phyloP scores from a whole-genome alignment of 2,888 invertebrate species.

The Herminia tarsipennalis region DNA sequence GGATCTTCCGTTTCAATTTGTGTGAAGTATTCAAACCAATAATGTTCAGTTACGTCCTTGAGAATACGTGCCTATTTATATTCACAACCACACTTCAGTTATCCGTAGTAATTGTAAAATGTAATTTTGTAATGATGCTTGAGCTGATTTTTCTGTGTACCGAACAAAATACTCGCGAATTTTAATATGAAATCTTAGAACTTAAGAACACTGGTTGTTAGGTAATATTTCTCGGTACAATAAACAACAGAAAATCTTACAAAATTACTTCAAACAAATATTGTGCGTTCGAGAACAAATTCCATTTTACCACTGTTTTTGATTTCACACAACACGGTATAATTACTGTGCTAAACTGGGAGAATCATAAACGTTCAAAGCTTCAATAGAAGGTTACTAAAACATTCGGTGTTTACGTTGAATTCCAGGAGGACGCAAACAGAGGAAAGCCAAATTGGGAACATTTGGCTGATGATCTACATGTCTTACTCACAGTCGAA shows the following conservation, averaged over 20 bases:
- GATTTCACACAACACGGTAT: conserved; percentile 26
- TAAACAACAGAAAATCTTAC: neutral
- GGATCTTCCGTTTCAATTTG: conserved; percentile 37
- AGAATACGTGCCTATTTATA: conserved; percentile 43
- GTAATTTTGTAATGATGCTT: conserved; percentile 31
- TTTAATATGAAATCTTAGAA: neutral
- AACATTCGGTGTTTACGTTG: conserved; percentile 15
- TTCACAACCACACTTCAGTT: conserved; percentile 40
- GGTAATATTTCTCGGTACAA: conserved; percentile 1
- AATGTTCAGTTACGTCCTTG: conserved; percentile 44
- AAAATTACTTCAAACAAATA: conserved; percentile 3
- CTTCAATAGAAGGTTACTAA: conserved; percentile 16
- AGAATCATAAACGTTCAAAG: conserved; percentile 17
- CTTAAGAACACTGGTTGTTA: neutral
- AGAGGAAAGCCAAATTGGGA: conserved; percentile 99
- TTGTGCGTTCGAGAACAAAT: conserved; percentile 8
- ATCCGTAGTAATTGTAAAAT: conserved; percentile 32
- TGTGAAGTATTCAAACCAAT: conserved; percentile 42
- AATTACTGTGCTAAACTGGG: conserved; percentile 29
- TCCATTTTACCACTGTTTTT: conserved; percentile 29
- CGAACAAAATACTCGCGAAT: conserved; percentile 17
- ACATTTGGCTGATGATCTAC: conserved; percentile 99
- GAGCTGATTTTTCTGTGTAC: conserved; percentile 13
- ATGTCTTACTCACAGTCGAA: conserved; percentile 99
- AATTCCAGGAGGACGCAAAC: conserved; percentile 97